phyloP scores from a whole-genome alignment of 2,113 vertebrate species.

The Paralichthys olivaceus region DNA sequence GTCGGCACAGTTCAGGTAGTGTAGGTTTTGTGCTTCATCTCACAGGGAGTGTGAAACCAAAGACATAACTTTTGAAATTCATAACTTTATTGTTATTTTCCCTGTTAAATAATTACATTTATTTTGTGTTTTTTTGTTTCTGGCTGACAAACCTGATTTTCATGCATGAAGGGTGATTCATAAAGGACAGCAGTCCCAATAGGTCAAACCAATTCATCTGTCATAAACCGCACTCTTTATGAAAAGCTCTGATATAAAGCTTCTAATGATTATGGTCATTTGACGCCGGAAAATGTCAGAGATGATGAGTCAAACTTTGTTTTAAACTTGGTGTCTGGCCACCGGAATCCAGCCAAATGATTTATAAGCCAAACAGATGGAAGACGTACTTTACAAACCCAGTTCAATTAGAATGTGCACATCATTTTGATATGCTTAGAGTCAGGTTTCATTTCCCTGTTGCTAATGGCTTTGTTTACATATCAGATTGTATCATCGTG shows the following conservation, averaged over 20 bases:
- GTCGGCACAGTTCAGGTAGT: constrained; percentile 45
- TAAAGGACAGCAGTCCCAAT: constrained; percentile 8
- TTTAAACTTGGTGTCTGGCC: constrained; percentile 9
- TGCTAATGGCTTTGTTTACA: constrained; percentile 45
- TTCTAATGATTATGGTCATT: constrained; percentile 17
- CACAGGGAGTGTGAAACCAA: constrained; percentile 11
- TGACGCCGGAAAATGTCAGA: constrained; percentile 28
- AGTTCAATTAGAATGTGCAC: constrained; percentile 30
- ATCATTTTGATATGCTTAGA: constrained; percentile 40
- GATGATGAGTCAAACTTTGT: constrained; percentile 27
- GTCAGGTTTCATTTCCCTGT: constrained; percentile 26
- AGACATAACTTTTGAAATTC: constrained; percentile 39
- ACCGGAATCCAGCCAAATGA: constrained; percentile 23
- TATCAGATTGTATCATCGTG: constrained; percentile 38
- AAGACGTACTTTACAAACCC: constrained; percentile 37
- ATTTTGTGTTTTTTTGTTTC: background rate
- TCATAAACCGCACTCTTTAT: constrained; percentile 21
- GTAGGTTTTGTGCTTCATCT: constrained; percentile 38
- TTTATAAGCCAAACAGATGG: constrained; percentile 46
- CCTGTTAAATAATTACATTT: constrained; percentile 34
- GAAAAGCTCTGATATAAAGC: constrained; percentile 24
- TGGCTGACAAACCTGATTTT: background rate
- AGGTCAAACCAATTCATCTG: constrained; percentile 45
- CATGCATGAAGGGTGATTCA: constrained; percentile 34
- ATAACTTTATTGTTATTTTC: constrained; percentile 30